A percentile compares a stretch with the other conserved stretches of the same genome.
Evolutionary conservation across 1,140 invertebrate species (phyloP).

Genomic region (Cyclargus thomasi): DNA sequence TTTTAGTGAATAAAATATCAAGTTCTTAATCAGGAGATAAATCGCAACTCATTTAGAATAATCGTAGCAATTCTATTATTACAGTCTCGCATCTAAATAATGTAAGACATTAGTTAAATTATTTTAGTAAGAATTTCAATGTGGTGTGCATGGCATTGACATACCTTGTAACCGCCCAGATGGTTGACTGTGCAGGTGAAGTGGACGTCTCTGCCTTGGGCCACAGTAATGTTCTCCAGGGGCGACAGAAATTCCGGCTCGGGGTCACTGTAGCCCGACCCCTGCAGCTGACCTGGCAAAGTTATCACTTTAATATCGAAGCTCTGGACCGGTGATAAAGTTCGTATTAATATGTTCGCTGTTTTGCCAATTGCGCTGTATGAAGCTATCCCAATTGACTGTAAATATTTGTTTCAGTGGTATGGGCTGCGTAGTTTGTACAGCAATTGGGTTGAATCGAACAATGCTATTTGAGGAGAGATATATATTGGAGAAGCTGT

Average conservation of each 20-base stretch:
- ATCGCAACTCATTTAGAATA: no score
- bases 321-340: conserved; percentile 32
- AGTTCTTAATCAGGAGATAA: no score
- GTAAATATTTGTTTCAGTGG: conserved; percentile 9
- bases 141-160: not conserved
- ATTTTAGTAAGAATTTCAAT: no score
- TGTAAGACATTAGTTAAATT: no score
- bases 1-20: no score
- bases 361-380: conserved; percentile 20
- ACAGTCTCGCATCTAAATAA: no score
- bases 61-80: no score
- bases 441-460: no score
- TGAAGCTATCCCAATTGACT: conserved; percentile 20
- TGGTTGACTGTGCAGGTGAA: conserved; percentile 94
- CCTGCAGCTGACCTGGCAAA: conserved; percentile 62
- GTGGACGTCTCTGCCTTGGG: conserved; percentile 88
- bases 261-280: conserved; percentile 54
- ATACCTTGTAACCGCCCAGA: conserved; percentile 88
- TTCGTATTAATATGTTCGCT: conserved; percentile 25
- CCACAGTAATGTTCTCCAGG: conserved; percentile 91
- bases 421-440: not conserved
- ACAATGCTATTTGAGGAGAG: no score
- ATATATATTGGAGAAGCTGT: no score
- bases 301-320: conserved; percentile 48
- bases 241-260: conserved; percentile 87